A percentile compares a stretch with the other conserved stretches of the same genome.
phyloP scores from a whole-genome alignment of 2,113 vertebrate species.

The Dromiciops gliroides region DNA sequence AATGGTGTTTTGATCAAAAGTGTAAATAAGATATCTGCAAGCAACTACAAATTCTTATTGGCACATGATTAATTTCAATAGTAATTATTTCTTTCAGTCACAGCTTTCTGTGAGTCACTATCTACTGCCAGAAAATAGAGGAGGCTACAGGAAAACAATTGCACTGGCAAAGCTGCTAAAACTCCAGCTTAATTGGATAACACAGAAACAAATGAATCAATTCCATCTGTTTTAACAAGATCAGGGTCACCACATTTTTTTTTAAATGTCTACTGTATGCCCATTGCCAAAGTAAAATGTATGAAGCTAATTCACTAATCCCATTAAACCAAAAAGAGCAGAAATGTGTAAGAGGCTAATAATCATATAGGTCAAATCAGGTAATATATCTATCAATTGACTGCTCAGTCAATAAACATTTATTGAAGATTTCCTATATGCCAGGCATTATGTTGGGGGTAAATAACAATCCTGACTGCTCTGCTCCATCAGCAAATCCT shows the following conservation, averaged over 20 bases:
- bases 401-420: background rate
- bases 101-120: conserved; percentile 34
- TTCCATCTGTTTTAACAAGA: conserved; percentile 4
- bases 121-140: conserved; percentile 55
- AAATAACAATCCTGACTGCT: background rate
- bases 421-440: background rate
- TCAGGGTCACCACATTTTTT: background rate
- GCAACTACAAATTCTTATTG: conserved; percentile 64
- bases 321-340: background rate
- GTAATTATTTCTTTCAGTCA: conserved; percentile 64
- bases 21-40: conserved; percentile 71
- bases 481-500: background rate
- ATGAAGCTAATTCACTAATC: background rate
- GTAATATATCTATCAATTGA: background rate
- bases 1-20: conserved; percentile 75
- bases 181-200: conserved; percentile 56
- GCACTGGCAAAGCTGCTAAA: conserved; percentile 46
- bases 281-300: background rate
- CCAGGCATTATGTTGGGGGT: background rate
- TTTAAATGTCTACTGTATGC: conserved; percentile 50
- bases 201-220: conserved; percentile 42
- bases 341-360: background rate
- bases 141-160: conserved; percentile 56
- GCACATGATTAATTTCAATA: conserved; percentile 58
- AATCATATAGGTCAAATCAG: background rate